Conservation (phyloP, 2,888 invertebrate species). For the Pyrocoelia pectoralis region DNA sequence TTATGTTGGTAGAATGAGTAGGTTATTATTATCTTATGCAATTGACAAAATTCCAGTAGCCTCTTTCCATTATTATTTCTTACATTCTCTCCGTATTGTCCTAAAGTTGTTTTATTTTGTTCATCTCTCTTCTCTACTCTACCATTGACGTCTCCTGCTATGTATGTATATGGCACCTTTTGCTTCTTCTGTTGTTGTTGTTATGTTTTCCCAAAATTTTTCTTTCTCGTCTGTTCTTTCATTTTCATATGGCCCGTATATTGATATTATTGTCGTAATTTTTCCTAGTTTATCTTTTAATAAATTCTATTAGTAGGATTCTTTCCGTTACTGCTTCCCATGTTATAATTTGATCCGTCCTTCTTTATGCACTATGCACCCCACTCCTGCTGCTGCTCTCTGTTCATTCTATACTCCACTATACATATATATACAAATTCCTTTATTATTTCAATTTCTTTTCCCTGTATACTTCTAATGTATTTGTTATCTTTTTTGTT, state of each 20-base stretch:
- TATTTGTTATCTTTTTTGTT: neutral
- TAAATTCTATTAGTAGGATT: neutral
- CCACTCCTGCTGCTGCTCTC: slow-evolving; percentile 19
- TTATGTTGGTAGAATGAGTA: slow-evolving; percentile 20
- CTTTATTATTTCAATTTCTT: neutral
- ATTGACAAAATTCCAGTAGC: slow-evolving; percentile 26
- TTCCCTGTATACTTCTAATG: neutral
- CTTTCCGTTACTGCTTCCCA: neutral
- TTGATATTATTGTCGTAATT: slow-evolving; percentile 2
- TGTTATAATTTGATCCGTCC: neutral
- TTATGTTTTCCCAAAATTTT: slow-evolving; percentile 24
- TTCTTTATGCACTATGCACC: slow-evolving; percentile 15
- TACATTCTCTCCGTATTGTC: slow-evolving; percentile 25
- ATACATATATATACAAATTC: neutral
- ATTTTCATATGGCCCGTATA: slow-evolving; percentile 19
- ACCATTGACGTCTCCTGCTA: slow-evolving; percentile 24
- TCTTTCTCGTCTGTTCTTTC: slow-evolving; percentile 16
- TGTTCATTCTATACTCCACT: slow-evolving; percentile 15
- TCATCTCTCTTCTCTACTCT: slow-evolving; percentile 20
- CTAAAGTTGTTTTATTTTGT: slow-evolving; percentile 6
- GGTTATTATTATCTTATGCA: slow-evolving; percentile 18
- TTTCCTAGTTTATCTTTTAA: neutral
- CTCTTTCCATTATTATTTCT: slow-evolving; percentile 31
- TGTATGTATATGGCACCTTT: slow-evolving; percentile 17
- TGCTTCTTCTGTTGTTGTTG: slow-evolving; percentile 11